Conservation (phyloP, 2,888 invertebrate species). For the Boloria selene region DNA sequence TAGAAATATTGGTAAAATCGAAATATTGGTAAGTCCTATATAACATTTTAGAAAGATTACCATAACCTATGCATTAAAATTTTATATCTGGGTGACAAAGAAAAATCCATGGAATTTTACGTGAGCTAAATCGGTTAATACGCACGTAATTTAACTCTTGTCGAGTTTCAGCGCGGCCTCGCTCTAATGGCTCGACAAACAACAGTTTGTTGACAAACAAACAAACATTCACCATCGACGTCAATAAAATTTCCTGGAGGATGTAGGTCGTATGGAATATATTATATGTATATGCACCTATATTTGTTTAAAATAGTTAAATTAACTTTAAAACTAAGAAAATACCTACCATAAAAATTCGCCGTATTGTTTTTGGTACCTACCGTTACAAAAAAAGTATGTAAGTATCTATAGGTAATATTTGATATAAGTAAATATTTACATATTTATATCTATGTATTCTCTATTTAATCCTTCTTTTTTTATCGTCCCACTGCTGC, state of each 20-base stretch:
- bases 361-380: no score
- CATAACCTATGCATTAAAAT: no score
- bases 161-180: slow-evolving; percentile 49
- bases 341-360: no score
- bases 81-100: not conserved
- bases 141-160: slow-evolving; percentile 43
- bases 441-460: no score
- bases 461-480: no score
- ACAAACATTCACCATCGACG: slow-evolving; percentile 52
- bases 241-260: slow-evolving; percentile 47
- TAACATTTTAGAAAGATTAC: no score
- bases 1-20: no score
- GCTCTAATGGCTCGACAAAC: slow-evolving; percentile 74
- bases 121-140: slow-evolving; percentile 37
- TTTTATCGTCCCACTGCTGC: no score
- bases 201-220: slow-evolving; percentile 62
- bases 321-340: not conserved
- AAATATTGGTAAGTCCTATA: no score
- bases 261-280: slow-evolving; percentile 48
- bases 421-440: no score
- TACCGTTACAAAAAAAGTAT: no score
- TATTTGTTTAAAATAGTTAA: not conserved
- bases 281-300: not conserved
- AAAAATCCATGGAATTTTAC: not conserved
- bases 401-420: no score